Base-by-base conservation (phyloP, 2,113 vertebrate genomes). In the Pyxicephalus adspersus region DNA sequence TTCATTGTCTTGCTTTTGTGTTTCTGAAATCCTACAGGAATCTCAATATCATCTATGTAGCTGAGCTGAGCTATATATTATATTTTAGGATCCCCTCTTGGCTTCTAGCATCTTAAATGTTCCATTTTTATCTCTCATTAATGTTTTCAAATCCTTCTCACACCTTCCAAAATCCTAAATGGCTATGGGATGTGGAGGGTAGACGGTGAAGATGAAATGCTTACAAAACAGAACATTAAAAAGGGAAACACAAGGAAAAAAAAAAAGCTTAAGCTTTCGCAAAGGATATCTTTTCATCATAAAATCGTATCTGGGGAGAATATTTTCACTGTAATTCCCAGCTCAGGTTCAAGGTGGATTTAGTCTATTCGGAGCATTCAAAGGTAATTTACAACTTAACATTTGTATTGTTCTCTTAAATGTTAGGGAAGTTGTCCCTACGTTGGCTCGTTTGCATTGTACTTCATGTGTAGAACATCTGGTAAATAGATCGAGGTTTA, bases 401-500 rank as follows among this genome's bases (percentile, higher is more conserved):
- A 84, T 17, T 17, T 85, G 84, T 84, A 84, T 85, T 83, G 85
- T 83, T 28, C 19, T 67, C 11, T 81, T 81, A 77, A 50, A 79
- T 72, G 38, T 65, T 83, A 85, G 20, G 5, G 76, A 83, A 45
- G 81, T 74, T 85, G 83, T 83, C 2, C 83, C 87, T 72, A 54
- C 83, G 84, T 83, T 83, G 17, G 81, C 52, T 20, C 82, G 85
- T 81, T 87, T 85, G 76, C 85, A 20, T 64, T 85, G 70, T 85
- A 20, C 65, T 87, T 63, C 38, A 81, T 70, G 3, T 82, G 61
- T 86, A 74, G 83, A 85, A 89, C 82, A 83, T 83, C 87, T 91
- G 88, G 85, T 86, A 84, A 82, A 83, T 89, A 85, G 87, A 83
- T 79, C 31, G 77, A 22, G 68, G 3, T 17, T 84, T 89, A 87